Evolutionary conservation across 2,113 vertebrate species (phyloP), one percentile per base, ranked within the genome.

Genomic region (Poeciliopsis turrubarensis): DNA sequence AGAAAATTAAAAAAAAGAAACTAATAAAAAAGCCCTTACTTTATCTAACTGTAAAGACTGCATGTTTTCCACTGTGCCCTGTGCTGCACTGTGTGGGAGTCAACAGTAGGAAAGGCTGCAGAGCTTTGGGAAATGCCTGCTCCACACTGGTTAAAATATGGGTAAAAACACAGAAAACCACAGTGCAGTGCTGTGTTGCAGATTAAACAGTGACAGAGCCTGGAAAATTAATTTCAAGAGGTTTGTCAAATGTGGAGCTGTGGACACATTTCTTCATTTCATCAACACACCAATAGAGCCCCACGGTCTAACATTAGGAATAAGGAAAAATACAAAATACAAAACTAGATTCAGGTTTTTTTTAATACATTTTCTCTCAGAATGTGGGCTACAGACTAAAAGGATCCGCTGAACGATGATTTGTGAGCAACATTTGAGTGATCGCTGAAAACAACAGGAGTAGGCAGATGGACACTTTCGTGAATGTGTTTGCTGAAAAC

Each of bases 31-130:
- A 68, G 30, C 15, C 11, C 7, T 47, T 47, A 73, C 27, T 31
- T 64, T 30, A 62, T 64, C 66, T 14, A n/a, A 22, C 30, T 65
- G n/a, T 32, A 27, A n/a, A 69, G 51, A 66, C 31, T 14, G 7
- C 22, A 31, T 37, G 27, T 65, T 65, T 77, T 70, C 66, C 27
- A 60, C 27, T 2, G 0, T 37, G 7, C 26, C 14, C 61, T 32
- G n/a, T 27, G 31, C 73, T 61, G 70, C 60, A n/a, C 57, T 76
- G 68, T 73, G 71, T 82, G 68, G 68, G 76, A 68, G 70, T 64
- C 34, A 54, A 66, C 60, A 77, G 75, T 15, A 71, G 68, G 29
- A 25, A 51, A 77, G 44, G 67, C 70, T 0, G 11, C 65, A 82
- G 29, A 13, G 60, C 26, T 41, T 12, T 0, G 78, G 41, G 70